phyloP scores from a whole-genome alignment of 2,797 vertebrate species.

The Sebastiscus albofasciatus region DNA sequence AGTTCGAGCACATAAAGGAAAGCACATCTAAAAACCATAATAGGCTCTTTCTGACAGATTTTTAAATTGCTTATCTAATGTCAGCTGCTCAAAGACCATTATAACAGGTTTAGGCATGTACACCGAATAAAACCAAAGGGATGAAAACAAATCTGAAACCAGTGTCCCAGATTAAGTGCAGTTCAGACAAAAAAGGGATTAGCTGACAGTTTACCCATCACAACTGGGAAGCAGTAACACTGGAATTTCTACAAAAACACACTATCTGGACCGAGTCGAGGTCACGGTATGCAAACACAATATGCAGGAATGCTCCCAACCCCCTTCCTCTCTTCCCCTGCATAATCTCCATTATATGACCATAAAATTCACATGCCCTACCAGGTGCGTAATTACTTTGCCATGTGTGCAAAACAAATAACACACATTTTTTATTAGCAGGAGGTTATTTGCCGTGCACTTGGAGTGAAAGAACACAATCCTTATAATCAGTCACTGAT shows the following conservation, averaged over 20 bases:
- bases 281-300: slow-evolving; percentile 42
- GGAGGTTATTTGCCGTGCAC: slow-evolving; percentile 27
- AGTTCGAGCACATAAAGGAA: not conserved
- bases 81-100: not conserved
- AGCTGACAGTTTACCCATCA: slow-evolving; percentile 7
- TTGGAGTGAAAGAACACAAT: slow-evolving; percentile 32
- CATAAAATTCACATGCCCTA: slow-evolving; percentile 5
- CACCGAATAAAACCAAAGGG: not conserved
- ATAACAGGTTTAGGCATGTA: not conserved
- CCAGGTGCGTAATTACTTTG: slow-evolving; percentile 33
- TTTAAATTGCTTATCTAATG: not conserved
- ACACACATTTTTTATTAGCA: slow-evolving; percentile 25
- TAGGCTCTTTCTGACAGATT: not conserved
- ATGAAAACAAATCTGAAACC: not conserved
- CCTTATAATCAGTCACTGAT: slow-evolving; percentile 51
- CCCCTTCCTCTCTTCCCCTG: not conserved
- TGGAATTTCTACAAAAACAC: slow-evolving; percentile 23
- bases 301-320: slow-evolving; percentile 24
- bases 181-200: not conserved
- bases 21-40: not conserved
- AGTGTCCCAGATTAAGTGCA: not conserved
- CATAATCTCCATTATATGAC: slow-evolving; percentile 15
- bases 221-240: not conserved
- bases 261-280: slow-evolving; percentile 11
- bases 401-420: slow-evolving; percentile 44